Base-by-base conservation (phyloP, 2,888 invertebrate genomes). In the Phragmatobia fuliginosa region DNA sequence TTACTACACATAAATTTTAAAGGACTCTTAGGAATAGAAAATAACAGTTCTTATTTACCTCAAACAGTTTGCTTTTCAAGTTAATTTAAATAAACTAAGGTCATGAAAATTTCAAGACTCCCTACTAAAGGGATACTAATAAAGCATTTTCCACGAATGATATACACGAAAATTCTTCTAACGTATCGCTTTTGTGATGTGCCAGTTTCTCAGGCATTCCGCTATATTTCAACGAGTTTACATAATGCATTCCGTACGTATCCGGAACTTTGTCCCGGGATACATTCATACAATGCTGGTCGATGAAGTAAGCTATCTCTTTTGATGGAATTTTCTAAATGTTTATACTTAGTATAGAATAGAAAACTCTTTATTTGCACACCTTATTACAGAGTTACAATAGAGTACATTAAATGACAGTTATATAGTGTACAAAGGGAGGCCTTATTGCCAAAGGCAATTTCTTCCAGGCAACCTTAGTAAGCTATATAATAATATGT, bases 241-340 rank as follows among this genome's bases (percentile, higher is more conserved):
- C 60, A 60, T 68, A 64, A 60, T 59, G 64, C 60, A 64, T 60
- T 60, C 49, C 45, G 33, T 28, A 36, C 45, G n/a, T 60, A 45
- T 60, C 49, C 64, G 64, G 49, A 36, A 64, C 68, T 64, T 52
- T 31, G 33, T 68, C 49, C 25, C 28, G 49, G n/a, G n/a, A 36
- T 52, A 49, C 28, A 49, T 60, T 14, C 45, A 68, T n/a, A 52
- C 25, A 45, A n/a, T 4, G 38, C 28, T 64, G 33, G 64, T 60
- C 68, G 60, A 63, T 60, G 68, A 36, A 68, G 28, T 68, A 62
- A 32, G 45, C 59, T 59, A 28, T 45, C 52, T 60, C 33, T 64
- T 59, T 41, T 58, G 33, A 59, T 25, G 31, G n/a, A n/a, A 41
- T 5, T 63, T 31, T 45, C 63, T 58, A 45, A 58, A 56, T 59